Base-by-base conservation (phyloP, 2,888 invertebrate genomes). In the Ommatoiulus sabulosus region DNA sequence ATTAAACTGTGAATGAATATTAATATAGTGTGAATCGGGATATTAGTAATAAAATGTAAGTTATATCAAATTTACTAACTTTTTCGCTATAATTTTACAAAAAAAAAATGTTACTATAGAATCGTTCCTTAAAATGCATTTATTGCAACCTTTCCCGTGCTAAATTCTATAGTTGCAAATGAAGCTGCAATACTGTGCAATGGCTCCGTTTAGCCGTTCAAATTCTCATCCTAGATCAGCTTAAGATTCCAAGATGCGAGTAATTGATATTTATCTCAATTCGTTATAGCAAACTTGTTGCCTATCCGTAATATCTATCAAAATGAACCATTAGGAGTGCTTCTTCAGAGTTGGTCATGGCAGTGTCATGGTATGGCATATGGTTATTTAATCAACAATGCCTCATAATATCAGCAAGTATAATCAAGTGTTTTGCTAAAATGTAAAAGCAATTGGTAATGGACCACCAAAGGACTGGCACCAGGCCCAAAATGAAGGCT, bases 381-480 rank as follows among this genome's bases (percentile, higher is more conserved):
- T 80, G 80, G 80, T 43, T 80, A 80, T 80, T 80, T 80, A 35
- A 80, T 43, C 80, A 43, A 80, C 80, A 80, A 80, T 80, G 35
- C 80, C 12, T 80, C 24, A 35, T 80, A 80, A 80, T 35, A 8
- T 24, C 7, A 10, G 80, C 80, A 80, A 80, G 80, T 80, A n/a
- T n/a, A 80, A 80, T 80, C 80, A 80, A 80, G 80, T 80, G 80
- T 80, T 80, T 80, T 80, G 35, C 80, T 35, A 80, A 80, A 80
- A 80, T 80, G 80, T 80, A 80, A 80, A 35, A 80, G 80, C 80
- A 43, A 80, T 80, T 80, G 80, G 80, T 80, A 35, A 80, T 80
- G 80, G 80, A 15, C 80, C 80, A 80, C 80, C 80, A 80, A 43
- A 80, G 35, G 35, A 80, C 80, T 80, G 80, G 35, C 35, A 72